These are phyloP conservation scores for Uloborus diversus DNA, from an alignment of 1,140 invertebrate species.

Conservation along the genomic window DNA sequence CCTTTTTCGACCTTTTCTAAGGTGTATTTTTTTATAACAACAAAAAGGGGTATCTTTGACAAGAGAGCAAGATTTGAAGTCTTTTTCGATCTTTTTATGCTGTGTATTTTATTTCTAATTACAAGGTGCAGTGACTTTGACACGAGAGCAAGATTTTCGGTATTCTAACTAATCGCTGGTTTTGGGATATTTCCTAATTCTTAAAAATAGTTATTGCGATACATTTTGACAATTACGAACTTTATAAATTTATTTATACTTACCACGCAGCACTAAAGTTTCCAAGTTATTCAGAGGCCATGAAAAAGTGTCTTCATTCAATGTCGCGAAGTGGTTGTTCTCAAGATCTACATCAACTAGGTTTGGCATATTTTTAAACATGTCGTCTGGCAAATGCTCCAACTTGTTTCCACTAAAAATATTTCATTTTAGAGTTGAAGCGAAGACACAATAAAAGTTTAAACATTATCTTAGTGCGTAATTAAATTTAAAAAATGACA, in stretches of 20 bases:
- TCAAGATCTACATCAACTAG: background rate
- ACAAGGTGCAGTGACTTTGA: no score
- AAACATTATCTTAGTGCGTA: background rate
- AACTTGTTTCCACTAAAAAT: slow-evolving; percentile 6
- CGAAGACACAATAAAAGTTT: background rate
- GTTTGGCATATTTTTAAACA: slow-evolving; percentile 8
- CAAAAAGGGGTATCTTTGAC: no score
- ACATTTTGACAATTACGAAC: background rate
- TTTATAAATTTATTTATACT: background rate
- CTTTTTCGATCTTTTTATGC: no score
- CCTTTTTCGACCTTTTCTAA: no score
- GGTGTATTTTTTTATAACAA: no score
- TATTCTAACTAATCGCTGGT: no score
- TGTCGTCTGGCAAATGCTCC: background rate
- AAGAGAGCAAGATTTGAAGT: no score
- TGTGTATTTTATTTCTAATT: no score
- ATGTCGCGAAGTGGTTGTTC: slow-evolving; percentile 10
- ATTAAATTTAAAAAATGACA: no score
- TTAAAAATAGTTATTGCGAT: background rate
- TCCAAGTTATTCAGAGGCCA: background rate
- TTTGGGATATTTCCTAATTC: no score
- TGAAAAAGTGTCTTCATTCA: slow-evolving; percentile 1
- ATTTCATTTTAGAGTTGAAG: background rate
- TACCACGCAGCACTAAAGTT: background rate
- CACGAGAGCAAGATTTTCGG: no score